Conservation (phyloP, 2,113 vertebrate species). For the Lasiurus cinereus region DNA sequence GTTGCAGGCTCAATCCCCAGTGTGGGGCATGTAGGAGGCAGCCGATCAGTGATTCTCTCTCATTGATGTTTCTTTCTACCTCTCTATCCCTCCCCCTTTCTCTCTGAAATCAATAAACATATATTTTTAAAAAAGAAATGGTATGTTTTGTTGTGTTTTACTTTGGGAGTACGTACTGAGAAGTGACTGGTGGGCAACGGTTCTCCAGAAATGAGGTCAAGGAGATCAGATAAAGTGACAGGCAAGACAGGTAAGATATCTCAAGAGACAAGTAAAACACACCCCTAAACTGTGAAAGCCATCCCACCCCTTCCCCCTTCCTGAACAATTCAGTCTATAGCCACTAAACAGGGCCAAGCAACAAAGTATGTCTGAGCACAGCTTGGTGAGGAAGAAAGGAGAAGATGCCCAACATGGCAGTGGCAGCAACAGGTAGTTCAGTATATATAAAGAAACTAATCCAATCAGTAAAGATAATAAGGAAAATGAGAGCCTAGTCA, state of each 20-base stretch:
- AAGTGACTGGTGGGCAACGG: background rate
- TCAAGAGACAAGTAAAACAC: background rate
- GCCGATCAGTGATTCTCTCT: no score
- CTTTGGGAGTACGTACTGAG: background rate
- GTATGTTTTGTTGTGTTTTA: background rate
- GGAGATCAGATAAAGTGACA: background rate
- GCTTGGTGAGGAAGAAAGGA: background rate
- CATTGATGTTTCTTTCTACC: no score
- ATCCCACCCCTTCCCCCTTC: background rate
- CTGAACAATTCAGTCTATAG: background rate
- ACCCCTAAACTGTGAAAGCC: background rate
- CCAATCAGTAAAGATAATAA: background rate
- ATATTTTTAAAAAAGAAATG: no score
- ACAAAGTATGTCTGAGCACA: background rate
- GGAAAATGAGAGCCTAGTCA: background rate
- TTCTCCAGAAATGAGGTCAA: background rate
- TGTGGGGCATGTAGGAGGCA: no score
- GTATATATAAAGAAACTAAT: background rate
- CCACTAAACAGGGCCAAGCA: background rate
- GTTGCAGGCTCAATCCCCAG: no score
- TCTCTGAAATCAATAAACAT: no score
- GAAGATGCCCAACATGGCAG: background rate
- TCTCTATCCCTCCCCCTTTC: no score
- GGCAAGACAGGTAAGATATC: background rate
- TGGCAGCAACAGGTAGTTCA: background rate